Base-by-base conservation (phyloP, 2,797 vertebrate species). In the Tadarida brasiliensis region DNA sequence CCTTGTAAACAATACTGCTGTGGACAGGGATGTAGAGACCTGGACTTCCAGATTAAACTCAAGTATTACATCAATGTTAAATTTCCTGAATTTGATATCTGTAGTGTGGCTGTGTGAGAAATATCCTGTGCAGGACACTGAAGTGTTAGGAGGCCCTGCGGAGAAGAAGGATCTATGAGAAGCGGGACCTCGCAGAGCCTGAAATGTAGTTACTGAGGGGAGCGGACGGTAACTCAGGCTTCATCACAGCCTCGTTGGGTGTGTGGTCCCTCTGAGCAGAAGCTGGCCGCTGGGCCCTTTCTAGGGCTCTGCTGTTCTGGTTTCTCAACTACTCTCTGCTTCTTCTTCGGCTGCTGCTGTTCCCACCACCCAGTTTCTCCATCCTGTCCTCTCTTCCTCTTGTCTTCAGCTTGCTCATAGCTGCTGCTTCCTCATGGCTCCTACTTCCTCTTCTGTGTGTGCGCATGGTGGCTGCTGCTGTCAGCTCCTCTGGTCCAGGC, bases 11-110 rank as follows among this genome's bases (percentile, higher is more conserved):
- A 81, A 56, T 4, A 11, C 44, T 87, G 51, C 67, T 65, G 24
- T 22, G 35, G 68, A 57, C 30, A 65, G 0, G n/a, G 35, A 24
- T 12, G 1, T 47, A 73, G 51, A 90, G 61, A 68, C 57, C 28
- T 26, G 28, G 24, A 71, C 49, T 86, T 74, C 63, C 26, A 76
- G 15, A 77, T 65, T 56, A 28, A 68, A 47, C 68, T 56, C n/a
- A 83, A 90, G 65, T 51, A 80, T 85, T 57, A 70, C n/a, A 57
- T 90, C n/a, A 59, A 28, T 17, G 51, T 85, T 70, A 90, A 54
- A 87, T 70, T 89, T 90, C 74, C 91, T 80, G 65, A 90, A 71
- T 95, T 87, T 81, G 82, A 59, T 81, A 44, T 16, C 33, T 90
- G 4, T 44, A 71, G 26, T 39, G 17, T 33, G n/a, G 28, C 73